Evolutionary conservation across 2,113 vertebrate genomes (phyloP).

Genomic region (Thamnophis sirtalis): DNA sequence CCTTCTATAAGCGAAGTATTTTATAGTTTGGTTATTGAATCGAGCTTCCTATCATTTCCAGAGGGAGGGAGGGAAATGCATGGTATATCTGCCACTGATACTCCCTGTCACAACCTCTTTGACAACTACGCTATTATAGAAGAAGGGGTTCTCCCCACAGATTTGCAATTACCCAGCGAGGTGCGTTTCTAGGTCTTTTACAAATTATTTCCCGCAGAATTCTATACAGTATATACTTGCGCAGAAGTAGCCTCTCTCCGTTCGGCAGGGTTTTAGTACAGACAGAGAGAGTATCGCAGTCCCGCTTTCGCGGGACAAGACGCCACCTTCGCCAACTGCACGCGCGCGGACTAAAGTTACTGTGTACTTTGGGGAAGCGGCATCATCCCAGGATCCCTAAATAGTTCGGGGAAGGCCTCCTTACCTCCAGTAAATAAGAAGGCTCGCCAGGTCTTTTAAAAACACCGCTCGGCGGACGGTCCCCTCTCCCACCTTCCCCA

Average conservation of each 20-base stretch:
- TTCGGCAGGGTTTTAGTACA: background rate
- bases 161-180: background rate
- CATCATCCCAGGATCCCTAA: background rate
- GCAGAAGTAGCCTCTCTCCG: background rate
- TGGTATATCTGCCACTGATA: background rate
- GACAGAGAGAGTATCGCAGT: background rate
- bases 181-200: background rate
- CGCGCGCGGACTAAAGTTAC: background rate
- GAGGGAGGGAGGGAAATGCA: background rate
- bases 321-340: background rate
- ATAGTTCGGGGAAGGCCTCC: background rate
- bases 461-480: background rate
- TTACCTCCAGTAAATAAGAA: background rate
- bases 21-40: background rate
- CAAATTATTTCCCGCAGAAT: background rate
- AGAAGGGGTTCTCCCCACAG: background rate
- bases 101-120: background rate
- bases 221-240: background rate
- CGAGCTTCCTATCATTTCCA: background rate
- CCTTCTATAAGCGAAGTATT: background rate
- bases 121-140: background rate
- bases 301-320: background rate
- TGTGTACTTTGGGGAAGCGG: background rate
- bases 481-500: too few relatives aligned
- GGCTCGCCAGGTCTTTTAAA: background rate